Evolutionary conservation across 2,113 vertebrate species (phyloP), one percentile per base, ranked within the genome.

Genomic region (Procavia capensis): DNA sequence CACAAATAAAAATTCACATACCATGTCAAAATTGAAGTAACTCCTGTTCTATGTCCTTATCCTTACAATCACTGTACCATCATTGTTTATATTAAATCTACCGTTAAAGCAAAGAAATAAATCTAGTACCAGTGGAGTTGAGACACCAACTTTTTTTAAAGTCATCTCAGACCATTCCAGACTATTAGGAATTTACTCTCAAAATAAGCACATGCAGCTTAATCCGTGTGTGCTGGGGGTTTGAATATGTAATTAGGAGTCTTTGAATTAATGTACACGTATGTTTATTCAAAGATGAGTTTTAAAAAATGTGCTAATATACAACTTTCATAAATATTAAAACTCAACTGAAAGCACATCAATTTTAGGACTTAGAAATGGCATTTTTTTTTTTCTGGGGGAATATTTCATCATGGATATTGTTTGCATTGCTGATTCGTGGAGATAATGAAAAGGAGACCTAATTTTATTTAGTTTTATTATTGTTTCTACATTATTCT

Each of bases 211-310:
- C 6, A 50, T 29, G 13, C 11, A 76, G 34, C 16, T 47, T 25
- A 5, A 25, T 86, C 20, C 81, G 13, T 82, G 19, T 75, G 9
- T 82, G 16, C 25, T 95, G 54, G 27, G 29, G 17, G 54, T 83
- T 83, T 1, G 31, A 70, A 68, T 41, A 8, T 43, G 9, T 20
- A 90, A 91, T 13, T 83, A 27, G 24, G 31, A 84, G 5, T 20
- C 57, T 74, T 70, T 1, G 3, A 93, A 22, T 74, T 86, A 93
- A 88, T 27, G 64, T 57, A 25, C 14, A 82, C 19, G 9, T 34
- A 86, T 86, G 17, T 95, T 88, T 76, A 82, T 74, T 88, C 27
- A 87, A 61, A 14, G 29, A 59, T 57, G 88, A 82, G 24, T 45
- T 45, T 72, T 85, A 80, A 81, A 47, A 91, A 84, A 66, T 54